Evolutionary conservation across 64 coral and sea anemone genomes (phyloP).

Genomic region (Platygyra sinensis): DNA sequence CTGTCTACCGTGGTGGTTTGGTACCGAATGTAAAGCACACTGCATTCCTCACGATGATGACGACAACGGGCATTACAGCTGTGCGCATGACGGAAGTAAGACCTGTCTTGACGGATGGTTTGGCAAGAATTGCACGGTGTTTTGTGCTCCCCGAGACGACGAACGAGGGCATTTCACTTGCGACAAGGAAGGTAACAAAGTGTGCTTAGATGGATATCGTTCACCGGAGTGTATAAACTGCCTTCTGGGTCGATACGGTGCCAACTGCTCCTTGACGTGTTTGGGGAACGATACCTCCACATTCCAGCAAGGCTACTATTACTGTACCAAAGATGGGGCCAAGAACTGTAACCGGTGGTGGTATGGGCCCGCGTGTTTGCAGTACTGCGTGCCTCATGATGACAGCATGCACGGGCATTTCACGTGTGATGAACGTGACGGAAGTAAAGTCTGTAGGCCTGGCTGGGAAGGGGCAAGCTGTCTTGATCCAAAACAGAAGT

Average conservation of each 20-base stretch:
- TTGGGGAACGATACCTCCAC: background rate
- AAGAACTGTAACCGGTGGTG: conserved; percentile 56
- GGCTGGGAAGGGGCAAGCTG: conserved; percentile 60
- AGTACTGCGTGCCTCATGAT: conserved; percentile 62
- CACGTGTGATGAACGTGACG: conserved; percentile 41
- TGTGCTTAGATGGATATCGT: conserved; percentile 61
- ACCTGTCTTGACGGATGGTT: conserved; percentile 51
- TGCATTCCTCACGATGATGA: conserved; percentile 75
- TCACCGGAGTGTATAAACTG: conserved; percentile 51
- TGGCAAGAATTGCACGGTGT: conserved; percentile 47
- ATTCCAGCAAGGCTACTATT: conserved; percentile 41
- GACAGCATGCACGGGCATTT: conserved; percentile 51
- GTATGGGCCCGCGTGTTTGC: conserved; percentile 45
- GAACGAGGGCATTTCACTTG: conserved; percentile 62
- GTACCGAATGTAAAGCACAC: conserved; percentile 55
- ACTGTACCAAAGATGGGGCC: conserved; percentile 14
- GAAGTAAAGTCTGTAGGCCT: conserved; percentile 61
- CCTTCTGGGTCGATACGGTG: conserved; percentile 30
- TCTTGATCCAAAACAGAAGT: conserved; percentile 5
- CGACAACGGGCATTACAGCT: conserved; percentile 74
- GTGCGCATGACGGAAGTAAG: conserved; percentile 72
- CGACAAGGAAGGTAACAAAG: conserved; percentile 60
- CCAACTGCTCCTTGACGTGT: conserved; percentile 56
- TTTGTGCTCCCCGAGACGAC: conserved; percentile 58
- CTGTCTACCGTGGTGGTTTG: conserved; percentile 75